Evolutionary conservation across 2,888 invertebrate species (phyloP).

Genomic region (Heliconius hortense): DNA sequence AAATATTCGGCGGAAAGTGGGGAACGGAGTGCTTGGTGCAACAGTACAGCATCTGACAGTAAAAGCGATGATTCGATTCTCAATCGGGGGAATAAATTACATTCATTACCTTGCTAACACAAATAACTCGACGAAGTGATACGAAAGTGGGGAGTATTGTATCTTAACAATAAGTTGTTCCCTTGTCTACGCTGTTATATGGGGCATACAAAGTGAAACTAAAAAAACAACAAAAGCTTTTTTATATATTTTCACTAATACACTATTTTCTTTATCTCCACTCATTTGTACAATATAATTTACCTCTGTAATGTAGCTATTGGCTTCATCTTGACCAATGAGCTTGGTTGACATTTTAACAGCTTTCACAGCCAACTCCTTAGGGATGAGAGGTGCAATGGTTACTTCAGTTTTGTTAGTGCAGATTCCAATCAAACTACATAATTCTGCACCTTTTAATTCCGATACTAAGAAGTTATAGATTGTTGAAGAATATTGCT

Average conservation of each 20-base stretch:
- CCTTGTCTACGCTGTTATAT: too few relatives aligned
- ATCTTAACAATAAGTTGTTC: too few relatives aligned
- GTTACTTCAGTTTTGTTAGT: slow-evolving; percentile 65
- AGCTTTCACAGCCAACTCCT: slow-evolving; percentile 64
- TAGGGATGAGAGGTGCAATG: slow-evolving; percentile 84
- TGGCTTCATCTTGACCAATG: slow-evolving; percentile 67
- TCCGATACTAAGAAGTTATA: slow-evolving; percentile 87
- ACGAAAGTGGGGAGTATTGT: too few relatives aligned
- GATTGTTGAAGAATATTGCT: slow-evolving; percentile 88
- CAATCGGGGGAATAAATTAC: too few relatives aligned
- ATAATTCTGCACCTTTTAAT: slow-evolving; percentile 86
- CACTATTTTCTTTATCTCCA: not conserved
- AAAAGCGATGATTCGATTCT: too few relatives aligned
- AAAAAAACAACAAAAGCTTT: too few relatives aligned
- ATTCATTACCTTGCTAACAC: too few relatives aligned
- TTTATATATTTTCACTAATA: not conserved
- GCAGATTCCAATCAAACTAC: slow-evolving; percentile 87
- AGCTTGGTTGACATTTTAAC: slow-evolving; percentile 49
- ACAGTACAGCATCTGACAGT: too few relatives aligned
- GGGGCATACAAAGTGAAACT: too few relatives aligned
- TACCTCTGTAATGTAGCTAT: slow-evolving; percentile 58
- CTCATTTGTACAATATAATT: not conserved
- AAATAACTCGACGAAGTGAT: too few relatives aligned
- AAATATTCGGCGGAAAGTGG: too few relatives aligned
- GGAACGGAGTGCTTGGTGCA: too few relatives aligned